These are phyloP conservation scores for Apantesis nais DNA, from an alignment of 2,888 invertebrate genomes.

Conservation along the genomic window DNA sequence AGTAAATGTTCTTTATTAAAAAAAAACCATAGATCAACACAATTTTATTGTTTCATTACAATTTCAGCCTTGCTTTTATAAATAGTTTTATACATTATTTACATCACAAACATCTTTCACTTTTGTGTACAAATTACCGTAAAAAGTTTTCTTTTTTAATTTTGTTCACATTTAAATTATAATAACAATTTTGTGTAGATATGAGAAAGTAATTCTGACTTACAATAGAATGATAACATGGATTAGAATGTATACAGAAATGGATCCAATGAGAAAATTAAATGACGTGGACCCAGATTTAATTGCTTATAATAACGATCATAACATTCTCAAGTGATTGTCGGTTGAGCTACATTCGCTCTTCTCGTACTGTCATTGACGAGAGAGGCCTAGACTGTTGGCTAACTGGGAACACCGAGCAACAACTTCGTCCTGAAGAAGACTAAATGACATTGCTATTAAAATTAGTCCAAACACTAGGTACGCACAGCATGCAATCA, in stretches of 20 bases:
- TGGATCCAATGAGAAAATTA: conserved; percentile 55
- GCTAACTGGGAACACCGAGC: conserved; percentile 90
- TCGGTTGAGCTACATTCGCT: conserved; percentile 81
- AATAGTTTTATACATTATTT: conserved; percentile 82
- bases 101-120: conserved; percentile 72
- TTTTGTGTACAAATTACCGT: conserved; percentile 80
- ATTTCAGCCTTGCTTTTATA: conserved; percentile 85
- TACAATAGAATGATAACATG: conserved; percentile 59
- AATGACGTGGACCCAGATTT: conserved; percentile 52
- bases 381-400: conserved; percentile 88
- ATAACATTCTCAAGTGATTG: conserved; percentile 81
- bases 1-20: too few species aligned
- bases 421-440: conserved; percentile 92
- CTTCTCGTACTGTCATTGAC: conserved; percentile 85
- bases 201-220: conserved; percentile 70
- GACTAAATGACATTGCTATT: conserved; percentile 94
- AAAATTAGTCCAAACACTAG: conserved; percentile 91
- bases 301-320: conserved; percentile 75
- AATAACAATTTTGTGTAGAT: conserved; percentile 57
- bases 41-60: conserved; percentile 85
- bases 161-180: conserved; percentile 54
- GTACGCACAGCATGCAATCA: conserved; percentile 92
- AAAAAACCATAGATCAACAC: conserved; percentile 70
- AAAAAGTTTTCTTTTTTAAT: conserved; percentile 67
- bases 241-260: conserved; percentile 59